Conservation (phyloP, 2,888 invertebrate species). For the Digitonthophagus gazella region DNA sequence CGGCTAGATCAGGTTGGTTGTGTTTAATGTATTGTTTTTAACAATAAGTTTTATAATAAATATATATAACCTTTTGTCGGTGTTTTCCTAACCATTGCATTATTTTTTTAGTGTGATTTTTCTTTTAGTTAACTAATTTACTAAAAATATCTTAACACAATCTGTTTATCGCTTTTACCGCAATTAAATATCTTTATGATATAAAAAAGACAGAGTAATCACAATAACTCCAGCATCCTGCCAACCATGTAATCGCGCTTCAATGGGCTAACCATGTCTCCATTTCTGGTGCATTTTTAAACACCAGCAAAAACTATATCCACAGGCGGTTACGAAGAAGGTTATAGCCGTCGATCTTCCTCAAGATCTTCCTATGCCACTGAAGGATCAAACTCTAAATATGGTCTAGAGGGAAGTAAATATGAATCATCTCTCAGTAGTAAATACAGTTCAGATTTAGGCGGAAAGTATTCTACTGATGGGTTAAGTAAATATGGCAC, state of each 20-base stretch:
- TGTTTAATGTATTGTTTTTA: slow-evolving; percentile 9
- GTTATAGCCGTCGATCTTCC: slow-evolving; percentile 42
- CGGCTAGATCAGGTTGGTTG: slow-evolving; percentile 40
- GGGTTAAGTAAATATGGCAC: slow-evolving; percentile 27
- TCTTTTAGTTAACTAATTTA: background rate
- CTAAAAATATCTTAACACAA: background rate
- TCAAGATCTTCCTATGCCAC: slow-evolving; percentile 39
- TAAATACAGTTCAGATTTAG: background rate
- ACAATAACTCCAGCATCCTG: background rate
- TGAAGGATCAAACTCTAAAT: slow-evolving; percentile 17
- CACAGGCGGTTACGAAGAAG: slow-evolving; percentile 46
- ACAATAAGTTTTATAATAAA: slow-evolving; percentile 7
- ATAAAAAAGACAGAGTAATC: background rate
- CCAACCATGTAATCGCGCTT: slow-evolving; percentile 15
- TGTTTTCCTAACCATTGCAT: no score
- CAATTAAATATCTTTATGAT: background rate
- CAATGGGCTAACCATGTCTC: slow-evolving; percentile 22
- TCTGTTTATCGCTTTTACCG: background rate
- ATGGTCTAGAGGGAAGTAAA: slow-evolving; percentile 3
- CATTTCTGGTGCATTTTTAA: slow-evolving; percentile 18
- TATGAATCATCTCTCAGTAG: background rate
- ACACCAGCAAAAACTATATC: slow-evolving; percentile 18
- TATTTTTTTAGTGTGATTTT: slow-evolving; percentile 15
- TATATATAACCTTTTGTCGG: no score
- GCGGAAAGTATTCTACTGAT: background rate